Conservation (phyloP, 2,797 vertebrate species). For the Phoeniculus purpureus region DNA sequence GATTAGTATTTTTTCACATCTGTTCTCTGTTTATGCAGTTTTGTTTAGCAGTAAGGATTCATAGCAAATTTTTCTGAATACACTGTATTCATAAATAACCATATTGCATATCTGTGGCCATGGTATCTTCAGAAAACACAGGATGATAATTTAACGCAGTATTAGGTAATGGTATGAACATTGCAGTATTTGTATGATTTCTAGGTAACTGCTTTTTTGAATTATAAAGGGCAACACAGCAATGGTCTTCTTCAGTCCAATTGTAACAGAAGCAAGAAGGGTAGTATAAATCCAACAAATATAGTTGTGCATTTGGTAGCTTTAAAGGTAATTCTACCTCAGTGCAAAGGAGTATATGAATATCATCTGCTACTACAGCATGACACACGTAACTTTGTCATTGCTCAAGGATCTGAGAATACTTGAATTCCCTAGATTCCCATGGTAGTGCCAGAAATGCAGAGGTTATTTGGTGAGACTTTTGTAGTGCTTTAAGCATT, state of each 20-base stretch:
- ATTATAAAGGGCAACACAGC: neutral
- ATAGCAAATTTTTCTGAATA: neutral
- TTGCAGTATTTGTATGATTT: neutral
- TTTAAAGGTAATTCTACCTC: neutral
- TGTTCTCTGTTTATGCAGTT: neutral
- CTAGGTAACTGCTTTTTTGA: neutral
- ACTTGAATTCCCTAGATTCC: neutral
- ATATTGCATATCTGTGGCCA: neutral
- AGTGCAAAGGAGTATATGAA: neutral
- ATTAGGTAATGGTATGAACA: neutral
- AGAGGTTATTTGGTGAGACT: neutral
- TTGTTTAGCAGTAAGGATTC: neutral
- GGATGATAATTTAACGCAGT: rapidly evolving
- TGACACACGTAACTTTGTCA: neutral
- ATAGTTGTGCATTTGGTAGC: neutral
- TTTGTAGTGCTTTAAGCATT: neutral
- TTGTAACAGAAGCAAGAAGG: neutral
- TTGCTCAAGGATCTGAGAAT: neutral
- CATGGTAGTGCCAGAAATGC: neutral
- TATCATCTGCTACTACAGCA: neutral
- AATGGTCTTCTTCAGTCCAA: neutral
- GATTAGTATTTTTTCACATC: neutral
- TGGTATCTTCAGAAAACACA: neutral
- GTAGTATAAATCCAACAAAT: neutral
- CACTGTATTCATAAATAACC: neutral